A percentile compares a stretch with the other conserved stretches of the same genome.
Conservation (phyloP, 30 jellyfish, hydroid and myxozoan species). For the Clytia hemisphaerica region DNA sequence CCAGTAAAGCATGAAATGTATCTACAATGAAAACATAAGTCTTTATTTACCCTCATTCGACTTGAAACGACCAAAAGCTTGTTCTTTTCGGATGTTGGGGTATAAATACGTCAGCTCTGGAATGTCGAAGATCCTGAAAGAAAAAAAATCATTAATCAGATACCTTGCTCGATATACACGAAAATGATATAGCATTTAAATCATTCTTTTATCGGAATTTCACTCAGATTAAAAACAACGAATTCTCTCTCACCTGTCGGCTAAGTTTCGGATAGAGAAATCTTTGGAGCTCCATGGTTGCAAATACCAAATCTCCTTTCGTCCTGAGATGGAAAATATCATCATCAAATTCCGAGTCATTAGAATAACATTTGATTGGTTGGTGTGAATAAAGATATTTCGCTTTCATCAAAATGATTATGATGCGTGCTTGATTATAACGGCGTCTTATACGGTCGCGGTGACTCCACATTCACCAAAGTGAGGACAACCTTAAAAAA, state of each 20-base stretch:
- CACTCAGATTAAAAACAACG: no score
- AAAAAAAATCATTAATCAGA: not conserved
- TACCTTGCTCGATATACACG: no score
- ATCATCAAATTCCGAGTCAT: not conserved
- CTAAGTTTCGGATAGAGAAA: conserved; percentile 67
- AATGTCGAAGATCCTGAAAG: conserved; percentile 53
- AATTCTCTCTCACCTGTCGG: conserved; percentile 95
- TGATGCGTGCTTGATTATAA: no score
- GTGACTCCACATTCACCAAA: no score
- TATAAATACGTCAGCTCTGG: conserved; percentile 44
- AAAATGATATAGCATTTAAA: no score
- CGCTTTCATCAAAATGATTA: no score
- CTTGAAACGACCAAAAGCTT: conserved; percentile 59
- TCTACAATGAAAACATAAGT: not conserved
- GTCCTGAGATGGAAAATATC: conserved; percentile 18
- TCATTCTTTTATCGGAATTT: no score
- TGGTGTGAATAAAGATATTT: no score
- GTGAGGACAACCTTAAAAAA: no score
- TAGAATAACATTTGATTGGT: not conserved
- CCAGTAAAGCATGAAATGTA: not conserved
- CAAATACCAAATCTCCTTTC: conserved; percentile 56
- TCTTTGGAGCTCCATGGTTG: conserved; percentile 93
- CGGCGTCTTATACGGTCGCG: no score
- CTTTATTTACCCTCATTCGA: conserved; percentile 49
- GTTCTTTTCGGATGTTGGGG: conserved; percentile 49